Percentiles rank a stretch among this genome's conserved stretches.
Conservation (phyloP, 2,797 vertebrate species). For the Darevskia nairensis region DNA sequence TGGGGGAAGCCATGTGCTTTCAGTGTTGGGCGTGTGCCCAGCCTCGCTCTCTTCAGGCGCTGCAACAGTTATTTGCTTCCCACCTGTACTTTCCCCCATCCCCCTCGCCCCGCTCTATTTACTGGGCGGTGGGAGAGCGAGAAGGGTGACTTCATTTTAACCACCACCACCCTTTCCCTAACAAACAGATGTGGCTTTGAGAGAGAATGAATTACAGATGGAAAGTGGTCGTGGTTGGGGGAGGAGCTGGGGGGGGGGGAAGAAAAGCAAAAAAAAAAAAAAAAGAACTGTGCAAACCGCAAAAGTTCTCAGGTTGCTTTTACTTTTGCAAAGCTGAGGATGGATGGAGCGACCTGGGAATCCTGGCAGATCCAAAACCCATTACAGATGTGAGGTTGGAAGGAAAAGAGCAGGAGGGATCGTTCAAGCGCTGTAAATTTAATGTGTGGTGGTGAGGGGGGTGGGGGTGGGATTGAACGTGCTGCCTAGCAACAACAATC, state of each 20-base stretch:
- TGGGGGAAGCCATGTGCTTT: no score
- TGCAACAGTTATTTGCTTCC: neutral
- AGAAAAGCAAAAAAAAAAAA: neutral
- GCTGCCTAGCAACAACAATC: constrained; percentile 79
- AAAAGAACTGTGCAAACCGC: constrained; percentile 40
- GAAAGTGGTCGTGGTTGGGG: constrained; percentile 8
- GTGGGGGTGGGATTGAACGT: constrained; percentile 52
- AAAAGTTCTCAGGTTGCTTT: constrained; percentile 46
- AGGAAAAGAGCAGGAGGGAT: constrained; percentile 50
- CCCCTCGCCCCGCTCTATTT: constrained; percentile 44
- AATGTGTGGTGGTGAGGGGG: constrained; percentile 51
- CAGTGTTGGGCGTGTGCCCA: no score
- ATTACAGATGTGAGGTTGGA: constrained; percentile 74
- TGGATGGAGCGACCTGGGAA: constrained; percentile 67
- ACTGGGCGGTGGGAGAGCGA: constrained; percentile 51
- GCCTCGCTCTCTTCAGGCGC: constrained; percentile 16
- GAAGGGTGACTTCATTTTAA: constrained; percentile 65
- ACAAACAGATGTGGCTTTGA: constrained; percentile 65
- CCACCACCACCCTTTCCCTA: constrained; percentile 41
- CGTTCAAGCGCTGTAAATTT: constrained; percentile 68
- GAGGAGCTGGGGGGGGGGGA: fast-evolving
- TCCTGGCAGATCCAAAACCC: constrained; percentile 74
- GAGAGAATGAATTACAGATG: constrained; percentile 72
- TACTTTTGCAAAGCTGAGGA: constrained; percentile 64
- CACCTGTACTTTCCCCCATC: constrained; percentile 47